Percentiles rank a stretch among this genome's conserved stretches.
Conservation (phyloP, 2,113 vertebrate genomes). For the Serilophus lunatus region DNA sequence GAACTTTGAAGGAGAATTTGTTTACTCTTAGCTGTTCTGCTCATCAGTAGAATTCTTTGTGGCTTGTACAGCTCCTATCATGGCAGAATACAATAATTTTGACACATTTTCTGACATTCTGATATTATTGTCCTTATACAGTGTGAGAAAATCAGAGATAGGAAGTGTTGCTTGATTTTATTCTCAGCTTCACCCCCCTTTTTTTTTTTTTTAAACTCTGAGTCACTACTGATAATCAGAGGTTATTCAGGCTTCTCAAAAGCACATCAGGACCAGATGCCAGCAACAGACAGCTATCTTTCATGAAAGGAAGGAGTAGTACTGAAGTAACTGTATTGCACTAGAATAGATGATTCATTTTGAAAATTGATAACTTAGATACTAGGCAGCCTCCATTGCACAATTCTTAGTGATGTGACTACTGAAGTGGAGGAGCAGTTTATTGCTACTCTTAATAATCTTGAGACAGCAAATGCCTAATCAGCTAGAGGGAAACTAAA, state of each 20-base stretch:
- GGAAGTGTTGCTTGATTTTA: constrained; percentile 13
- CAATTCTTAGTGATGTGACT: constrained; percentile 7
- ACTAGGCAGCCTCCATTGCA: background rate
- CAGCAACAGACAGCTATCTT: constrained; percentile 1
- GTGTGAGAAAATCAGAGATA: background rate
- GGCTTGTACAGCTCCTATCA: background rate
- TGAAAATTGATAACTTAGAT: constrained; percentile 3
- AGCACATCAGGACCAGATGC: constrained; percentile 36
- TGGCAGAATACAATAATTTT: background rate
- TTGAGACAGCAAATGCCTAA: background rate
- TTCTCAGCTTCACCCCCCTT: background rate
- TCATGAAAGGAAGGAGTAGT: background rate
- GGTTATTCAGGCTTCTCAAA: constrained; percentile 60
- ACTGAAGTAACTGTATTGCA: constrained; percentile 4
- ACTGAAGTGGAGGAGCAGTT: background rate
- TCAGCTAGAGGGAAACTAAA: background rate
- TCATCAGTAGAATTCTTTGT: constrained; percentile 18
- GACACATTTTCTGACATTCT: background rate
- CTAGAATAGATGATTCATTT: constrained; percentile 26
- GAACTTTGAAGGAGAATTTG: constrained; percentile 18
- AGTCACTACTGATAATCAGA: constrained; percentile 43
- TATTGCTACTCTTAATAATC: background rate
- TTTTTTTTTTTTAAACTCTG: background rate
- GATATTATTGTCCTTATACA: background rate
- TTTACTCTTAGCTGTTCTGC: background rate